These are phyloP conservation scores for Netelia virgata DNA, from an alignment of 2,888 invertebrate genomes.

Conservation along the genomic window DNA sequence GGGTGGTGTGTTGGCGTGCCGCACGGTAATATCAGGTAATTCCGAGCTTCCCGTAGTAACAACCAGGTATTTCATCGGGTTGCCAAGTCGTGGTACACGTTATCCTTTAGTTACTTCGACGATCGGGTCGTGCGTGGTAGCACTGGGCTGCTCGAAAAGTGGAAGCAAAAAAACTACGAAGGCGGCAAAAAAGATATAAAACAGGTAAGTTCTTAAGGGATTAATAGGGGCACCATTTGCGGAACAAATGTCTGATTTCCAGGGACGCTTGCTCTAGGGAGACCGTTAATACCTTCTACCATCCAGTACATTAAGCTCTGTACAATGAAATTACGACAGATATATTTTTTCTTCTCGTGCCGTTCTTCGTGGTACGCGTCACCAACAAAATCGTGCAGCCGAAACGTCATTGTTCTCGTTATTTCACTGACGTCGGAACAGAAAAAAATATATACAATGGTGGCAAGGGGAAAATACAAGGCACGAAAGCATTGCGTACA, in stretches of 20 bases:
- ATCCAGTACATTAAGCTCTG: not conserved
- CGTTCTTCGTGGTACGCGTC: not conserved
- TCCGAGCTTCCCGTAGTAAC: constrained; percentile 75
- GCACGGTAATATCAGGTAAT: constrained; percentile 79
- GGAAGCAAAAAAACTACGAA: not conserved
- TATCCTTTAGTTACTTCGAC: constrained; percentile 40
- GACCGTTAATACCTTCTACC: not conserved
- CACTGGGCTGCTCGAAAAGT: constrained; percentile 24
- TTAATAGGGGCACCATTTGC: constrained; percentile 25
- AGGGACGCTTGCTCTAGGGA: not conserved
- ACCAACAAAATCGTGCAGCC: not conserved
- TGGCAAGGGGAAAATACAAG: not conserved
- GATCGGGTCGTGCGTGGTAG: constrained; percentile 60
- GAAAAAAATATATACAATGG: not conserved
- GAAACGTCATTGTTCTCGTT: not conserved
- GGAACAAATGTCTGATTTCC: constrained; percentile 34
- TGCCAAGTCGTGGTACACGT: constrained; percentile 41
- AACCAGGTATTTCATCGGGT: constrained; percentile 63
- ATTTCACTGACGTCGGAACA: no score
- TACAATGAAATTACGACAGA: constrained; percentile 9
- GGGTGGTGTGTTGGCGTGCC: constrained; percentile 77
- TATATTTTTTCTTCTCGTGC: not conserved
- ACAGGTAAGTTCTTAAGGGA: constrained; percentile 25
- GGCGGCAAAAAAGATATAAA: constrained; percentile 3
- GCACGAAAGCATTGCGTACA: not conserved